Percentiles rank a stretch among this genome's conserved stretches.
Evolutionary conservation across 2,888 invertebrate genomes (phyloP).

Genomic region (Drosophila fungiperda): DNA sequence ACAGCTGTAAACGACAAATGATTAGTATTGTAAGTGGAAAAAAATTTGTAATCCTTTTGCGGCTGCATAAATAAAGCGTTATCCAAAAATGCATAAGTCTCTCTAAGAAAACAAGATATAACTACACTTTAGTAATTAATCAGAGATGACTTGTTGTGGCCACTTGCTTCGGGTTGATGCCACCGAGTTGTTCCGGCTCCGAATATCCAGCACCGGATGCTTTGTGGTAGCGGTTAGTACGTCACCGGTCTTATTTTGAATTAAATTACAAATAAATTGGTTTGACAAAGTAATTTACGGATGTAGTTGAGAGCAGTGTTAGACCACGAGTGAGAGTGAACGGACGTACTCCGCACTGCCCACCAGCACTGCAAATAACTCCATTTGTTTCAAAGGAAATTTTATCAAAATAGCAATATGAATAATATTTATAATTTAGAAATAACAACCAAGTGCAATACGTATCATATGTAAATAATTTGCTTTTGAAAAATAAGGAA

Average conservation of each 20-base stretch:
- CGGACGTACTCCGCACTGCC: slow-evolving; percentile 47
- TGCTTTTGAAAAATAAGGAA: slow-evolving; percentile 83
- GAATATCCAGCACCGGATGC: slow-evolving; percentile 34
- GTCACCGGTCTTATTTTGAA: neutral
- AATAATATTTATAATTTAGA: slow-evolving; percentile 31
- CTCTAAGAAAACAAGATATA: slow-evolving; percentile 48
- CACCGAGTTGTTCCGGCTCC: slow-evolving; percentile 38
- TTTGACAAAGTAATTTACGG: neutral
- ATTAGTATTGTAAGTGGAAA: neutral
- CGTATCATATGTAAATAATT: slow-evolving; percentile 60
- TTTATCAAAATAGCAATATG: slow-evolving; percentile 53
- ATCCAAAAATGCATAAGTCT: slow-evolving; percentile 79
- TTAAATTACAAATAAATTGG: neutral
- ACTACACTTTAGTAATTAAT: neutral
- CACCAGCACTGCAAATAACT: slow-evolving; percentile 44
- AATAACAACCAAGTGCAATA: slow-evolving; percentile 56
- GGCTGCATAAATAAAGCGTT: slow-evolving; percentile 81
- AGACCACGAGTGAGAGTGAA: slow-evolving; percentile 47
- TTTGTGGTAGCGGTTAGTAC: neutral
- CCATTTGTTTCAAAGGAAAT: slow-evolving; percentile 83
- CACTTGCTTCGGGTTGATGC: slow-evolving; percentile 53
- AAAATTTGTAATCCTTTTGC: slow-evolving; percentile 37
- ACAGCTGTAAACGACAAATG: slow-evolving; percentile 47
- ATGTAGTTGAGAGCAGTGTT: slow-evolving; percentile 31
- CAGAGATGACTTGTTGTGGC: neutral